Evolutionary conservation across 2,113 vertebrate species (phyloP).

Genomic region (Cairina moschata): DNA sequence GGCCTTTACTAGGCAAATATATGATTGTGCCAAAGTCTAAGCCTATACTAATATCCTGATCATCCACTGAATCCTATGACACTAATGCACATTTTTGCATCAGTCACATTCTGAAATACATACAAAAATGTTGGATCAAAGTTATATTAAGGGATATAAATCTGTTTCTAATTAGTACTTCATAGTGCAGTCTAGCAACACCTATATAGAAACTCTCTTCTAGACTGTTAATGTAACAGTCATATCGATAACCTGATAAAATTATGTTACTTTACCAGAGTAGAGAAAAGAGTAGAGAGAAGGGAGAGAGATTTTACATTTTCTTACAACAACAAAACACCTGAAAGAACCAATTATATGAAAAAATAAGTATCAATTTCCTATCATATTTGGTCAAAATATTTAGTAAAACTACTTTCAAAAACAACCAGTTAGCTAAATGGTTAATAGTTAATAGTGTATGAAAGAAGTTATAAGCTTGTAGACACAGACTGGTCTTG

Average conservation of each 20-base stretch:
- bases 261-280: not conserved
- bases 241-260: not conserved
- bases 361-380: not conserved
- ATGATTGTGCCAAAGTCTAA: not conserved
- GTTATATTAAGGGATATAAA: not conserved
- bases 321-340: not conserved
- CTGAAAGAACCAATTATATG: not conserved
- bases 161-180: not conserved
- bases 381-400: not conserved
- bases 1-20: not conserved
- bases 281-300: not conserved
- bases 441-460: constrained; percentile 48
- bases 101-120: not conserved
- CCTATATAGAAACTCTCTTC: not conserved
- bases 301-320: not conserved
- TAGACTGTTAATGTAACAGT: not conserved
- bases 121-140: not conserved
- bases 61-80: not conserved
- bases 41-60: not conserved
- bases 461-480: not conserved
- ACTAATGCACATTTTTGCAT: not conserved
- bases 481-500: constrained; percentile 32
- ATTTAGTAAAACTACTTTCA: not conserved
- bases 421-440: constrained; percentile 19
- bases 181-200: not conserved